phyloP scores from a whole-genome alignment of 64 coral and sea anemone genomes.

The Montipora capricornis region DNA sequence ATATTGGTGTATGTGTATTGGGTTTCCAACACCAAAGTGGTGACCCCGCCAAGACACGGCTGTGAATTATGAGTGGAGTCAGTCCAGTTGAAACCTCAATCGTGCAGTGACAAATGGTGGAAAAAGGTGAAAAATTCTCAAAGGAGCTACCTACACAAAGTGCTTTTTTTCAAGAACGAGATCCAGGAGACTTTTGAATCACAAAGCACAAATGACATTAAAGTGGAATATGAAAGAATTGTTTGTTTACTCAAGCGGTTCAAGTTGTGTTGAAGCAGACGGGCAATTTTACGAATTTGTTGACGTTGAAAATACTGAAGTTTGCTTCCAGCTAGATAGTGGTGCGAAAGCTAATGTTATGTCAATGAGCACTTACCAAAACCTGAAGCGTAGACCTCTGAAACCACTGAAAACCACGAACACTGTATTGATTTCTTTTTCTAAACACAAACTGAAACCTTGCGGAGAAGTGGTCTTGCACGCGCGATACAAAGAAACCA shows the following conservation, averaged over 20 bases:
- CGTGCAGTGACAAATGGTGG: no score
- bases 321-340: constrained; percentile 12
- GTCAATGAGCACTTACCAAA: constrained; percentile 10
- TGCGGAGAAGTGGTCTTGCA: not conserved
- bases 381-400: not conserved
- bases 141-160: no score
- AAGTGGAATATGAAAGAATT: no score
- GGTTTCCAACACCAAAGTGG: no score
- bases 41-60: no score
- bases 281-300: not conserved
- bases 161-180: no score
- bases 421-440: constrained; percentile 7
- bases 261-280: not conserved
- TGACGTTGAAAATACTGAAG: not conserved
- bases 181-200: no score
- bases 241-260: not conserved
- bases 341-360: constrained; percentile 55
- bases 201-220: no score
- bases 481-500: not conserved
- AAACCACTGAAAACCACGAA: not conserved
- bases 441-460: constrained; percentile 13
- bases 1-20: no score
- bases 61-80: no score
- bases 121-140: no score
- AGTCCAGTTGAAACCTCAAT: no score